Percentiles rank a stretch among this genome's conserved stretches.
Evolutionary conservation across 2,888 invertebrate genomes (phyloP).

Genomic region (Agonopterix heracliana): DNA sequence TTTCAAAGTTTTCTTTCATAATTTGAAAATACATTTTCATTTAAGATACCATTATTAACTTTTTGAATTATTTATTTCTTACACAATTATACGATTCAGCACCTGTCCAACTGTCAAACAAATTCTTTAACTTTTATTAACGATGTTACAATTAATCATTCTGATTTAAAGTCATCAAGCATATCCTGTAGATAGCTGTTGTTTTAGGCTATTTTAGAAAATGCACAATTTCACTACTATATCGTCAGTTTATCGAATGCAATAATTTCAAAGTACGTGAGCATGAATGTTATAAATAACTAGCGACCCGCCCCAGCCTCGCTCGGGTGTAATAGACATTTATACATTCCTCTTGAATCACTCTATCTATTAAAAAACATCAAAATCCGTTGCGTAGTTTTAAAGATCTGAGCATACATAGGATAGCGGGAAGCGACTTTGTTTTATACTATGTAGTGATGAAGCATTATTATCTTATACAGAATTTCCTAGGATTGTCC

Average conservation of each 20-base stretch:
- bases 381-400: neutral
- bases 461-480: no score
- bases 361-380: no score
- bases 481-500: no score
- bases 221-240: no score
- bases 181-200: neutral
- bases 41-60: neutral
- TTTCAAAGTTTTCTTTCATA: no score
- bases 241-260: no score
- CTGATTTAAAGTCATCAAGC: neutral
- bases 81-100: constrained; percentile 1
- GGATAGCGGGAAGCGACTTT: neutral
- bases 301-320: neutral
- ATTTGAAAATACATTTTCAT: neutral
- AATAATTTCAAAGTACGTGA: no score
- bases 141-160: neutral
- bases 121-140: constrained; percentile 1
- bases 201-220: neutral
- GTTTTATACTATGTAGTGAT: neutral
- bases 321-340: no score
- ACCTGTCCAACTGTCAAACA: constrained; percentile 6
- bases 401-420: neutral
- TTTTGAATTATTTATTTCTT: neutral
- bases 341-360: no score
- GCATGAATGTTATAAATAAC: neutral